Conservation (phyloP, 30 jellyfish, hydroid and myxozoan species). For the Catostylus mosaicus region DNA sequence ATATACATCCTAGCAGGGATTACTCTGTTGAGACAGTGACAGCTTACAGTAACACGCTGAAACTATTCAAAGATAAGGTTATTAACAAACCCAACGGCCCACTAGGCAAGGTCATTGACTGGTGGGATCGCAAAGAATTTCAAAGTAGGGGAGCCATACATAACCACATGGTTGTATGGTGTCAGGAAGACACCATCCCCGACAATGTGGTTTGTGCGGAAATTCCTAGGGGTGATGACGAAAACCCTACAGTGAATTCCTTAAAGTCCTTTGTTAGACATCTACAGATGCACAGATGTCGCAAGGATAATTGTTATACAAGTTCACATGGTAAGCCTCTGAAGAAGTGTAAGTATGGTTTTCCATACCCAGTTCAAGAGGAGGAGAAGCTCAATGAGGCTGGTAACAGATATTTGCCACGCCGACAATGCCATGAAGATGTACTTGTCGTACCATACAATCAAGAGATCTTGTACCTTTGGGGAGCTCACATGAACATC, state of each 20-base stretch:
- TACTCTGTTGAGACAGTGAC: no score
- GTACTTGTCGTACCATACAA: not conserved
- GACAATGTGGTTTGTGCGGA: slow-evolving; percentile 38
- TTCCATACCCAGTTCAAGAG: not conserved
- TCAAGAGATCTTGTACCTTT: no score
- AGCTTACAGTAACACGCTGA: not conserved
- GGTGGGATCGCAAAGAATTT: slow-evolving; percentile 33
- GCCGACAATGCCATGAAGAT: not conserved
- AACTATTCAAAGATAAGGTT: no score
- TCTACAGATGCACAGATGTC: slow-evolving; percentile 5
- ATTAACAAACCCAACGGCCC: slow-evolving; percentile 9
- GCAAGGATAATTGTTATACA: not conserved
- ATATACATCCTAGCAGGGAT: no score
- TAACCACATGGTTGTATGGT: slow-evolving; percentile 51
- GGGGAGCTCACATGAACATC: no score
- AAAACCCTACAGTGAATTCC: slow-evolving; percentile 2
- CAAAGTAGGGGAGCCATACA: slow-evolving; percentile 32
- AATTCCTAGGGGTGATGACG: slow-evolving; percentile 7
- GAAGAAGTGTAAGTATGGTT: not conserved
- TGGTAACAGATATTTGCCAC: not conserved
- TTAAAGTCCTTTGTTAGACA: not conserved
- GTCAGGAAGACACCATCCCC: slow-evolving; percentile 27
- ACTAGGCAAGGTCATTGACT: slow-evolving; percentile 7
- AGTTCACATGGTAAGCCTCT: not conserved
- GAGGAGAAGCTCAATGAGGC: not conserved